Evolutionary conservation across 2,888 invertebrate genomes (phyloP).

Genomic region (Ceramica pisi): DNA sequence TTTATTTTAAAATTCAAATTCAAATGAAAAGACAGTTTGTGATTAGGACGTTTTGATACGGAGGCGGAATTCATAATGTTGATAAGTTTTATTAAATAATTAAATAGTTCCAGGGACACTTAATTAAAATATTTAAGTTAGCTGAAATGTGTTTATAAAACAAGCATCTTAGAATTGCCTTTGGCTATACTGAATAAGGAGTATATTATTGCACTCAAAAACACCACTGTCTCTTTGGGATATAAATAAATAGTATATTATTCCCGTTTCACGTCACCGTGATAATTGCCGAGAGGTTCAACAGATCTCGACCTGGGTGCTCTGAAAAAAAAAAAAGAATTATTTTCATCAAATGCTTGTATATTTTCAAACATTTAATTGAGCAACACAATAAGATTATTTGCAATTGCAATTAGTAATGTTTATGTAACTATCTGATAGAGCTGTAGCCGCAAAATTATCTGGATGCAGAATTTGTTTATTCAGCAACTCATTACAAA

Average conservation of each 20-base stretch:
- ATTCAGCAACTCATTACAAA: background rate
- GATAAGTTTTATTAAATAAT: slow-evolving; percentile 49
- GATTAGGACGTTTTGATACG: no score
- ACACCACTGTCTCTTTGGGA: slow-evolving; percentile 80
- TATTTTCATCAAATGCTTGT: background rate
- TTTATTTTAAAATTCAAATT: no score
- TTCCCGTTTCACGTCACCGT: slow-evolving; percentile 84
- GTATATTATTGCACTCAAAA: slow-evolving; percentile 84
- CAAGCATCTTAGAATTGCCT: slow-evolving; percentile 78
- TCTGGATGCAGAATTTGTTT: background rate
- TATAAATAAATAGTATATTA: slow-evolving; percentile 70
- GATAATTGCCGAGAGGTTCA: slow-evolving; percentile 89
- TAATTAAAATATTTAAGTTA: slow-evolving; percentile 54
- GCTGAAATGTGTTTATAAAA: slow-evolving; percentile 61
- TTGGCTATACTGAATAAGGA: slow-evolving; percentile 82
- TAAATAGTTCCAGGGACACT: slow-evolving; percentile 54
- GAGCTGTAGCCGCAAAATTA: background rate
- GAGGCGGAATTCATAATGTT: slow-evolving; percentile 50
- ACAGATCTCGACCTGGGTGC: slow-evolving; percentile 91
- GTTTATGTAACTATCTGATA: background rate
- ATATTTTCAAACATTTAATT: background rate
- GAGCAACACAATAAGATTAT: no score
- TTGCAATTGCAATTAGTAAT: no score
- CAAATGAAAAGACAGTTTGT: no score
- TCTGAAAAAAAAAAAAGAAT: slow-evolving; percentile 77